Percentiles rank a stretch among this genome's conserved stretches.
phyloP scores from a whole-genome alignment of 2,797 vertebrate species.

The Anas bahamensis region DNA sequence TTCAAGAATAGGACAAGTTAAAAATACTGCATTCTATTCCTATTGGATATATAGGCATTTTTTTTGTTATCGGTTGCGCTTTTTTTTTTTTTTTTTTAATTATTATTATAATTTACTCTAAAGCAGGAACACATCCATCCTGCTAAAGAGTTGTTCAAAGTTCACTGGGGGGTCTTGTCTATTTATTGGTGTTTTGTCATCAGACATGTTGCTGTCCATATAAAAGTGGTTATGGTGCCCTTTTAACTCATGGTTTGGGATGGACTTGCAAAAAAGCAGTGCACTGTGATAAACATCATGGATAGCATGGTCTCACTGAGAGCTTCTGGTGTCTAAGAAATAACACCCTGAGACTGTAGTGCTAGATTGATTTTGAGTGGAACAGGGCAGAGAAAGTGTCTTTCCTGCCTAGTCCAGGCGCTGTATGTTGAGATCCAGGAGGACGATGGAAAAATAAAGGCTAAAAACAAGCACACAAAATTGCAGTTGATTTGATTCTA shows the following conservation, averaged over 20 bases:
- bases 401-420: neutral
- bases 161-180: neutral
- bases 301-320: rapidly evolving
- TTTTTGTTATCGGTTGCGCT: neutral
- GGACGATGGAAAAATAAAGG: neutral
- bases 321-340: neutral
- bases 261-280: neutral
- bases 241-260: neutral
- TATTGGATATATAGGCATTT: neutral
- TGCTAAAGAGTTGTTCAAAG: neutral
- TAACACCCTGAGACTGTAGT: neutral
- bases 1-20: neutral
- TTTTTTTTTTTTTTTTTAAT: neutral
- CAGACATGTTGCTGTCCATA: neutral
- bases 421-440: neutral
- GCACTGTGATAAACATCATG: neutral
- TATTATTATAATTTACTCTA: neutral
- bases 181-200: neutral
- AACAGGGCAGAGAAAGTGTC: neutral
- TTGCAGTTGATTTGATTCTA: neutral
- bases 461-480: neutral
- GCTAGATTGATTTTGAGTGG: neutral
- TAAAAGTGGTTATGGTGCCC: neutral
- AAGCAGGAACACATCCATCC: neutral
- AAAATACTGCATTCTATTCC: neutral